phyloP scores from a whole-genome alignment of 2,113 vertebrate genomes.

The Mirounga angustirostris region DNA sequence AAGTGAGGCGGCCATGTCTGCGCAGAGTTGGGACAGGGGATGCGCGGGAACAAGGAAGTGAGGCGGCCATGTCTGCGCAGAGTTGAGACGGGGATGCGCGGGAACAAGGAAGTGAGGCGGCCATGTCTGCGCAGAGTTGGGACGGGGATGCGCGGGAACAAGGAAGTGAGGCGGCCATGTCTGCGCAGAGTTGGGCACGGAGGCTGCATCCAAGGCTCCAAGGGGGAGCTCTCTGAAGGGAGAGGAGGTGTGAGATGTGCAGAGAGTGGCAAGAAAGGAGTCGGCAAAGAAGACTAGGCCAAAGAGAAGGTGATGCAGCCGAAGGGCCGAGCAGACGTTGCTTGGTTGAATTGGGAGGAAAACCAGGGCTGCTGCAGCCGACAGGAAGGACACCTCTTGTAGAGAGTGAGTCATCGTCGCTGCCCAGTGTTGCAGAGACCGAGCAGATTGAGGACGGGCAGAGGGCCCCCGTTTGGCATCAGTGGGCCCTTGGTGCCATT shows the following conservation, averaged over 20 bases:
- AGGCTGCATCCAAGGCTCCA: not conserved
- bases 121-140: rapidly evolving
- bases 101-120: not conserved
- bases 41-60: rapidly evolving
- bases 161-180: rapidly evolving
- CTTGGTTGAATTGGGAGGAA: not conserved
- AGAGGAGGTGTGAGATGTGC: not conserved
- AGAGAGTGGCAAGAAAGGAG: not conserved
- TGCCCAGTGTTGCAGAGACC: not conserved
- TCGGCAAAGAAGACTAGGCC: not conserved
- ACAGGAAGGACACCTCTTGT: not conserved
- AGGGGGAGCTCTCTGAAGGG: too few relatives aligned
- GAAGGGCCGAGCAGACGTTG: not conserved
- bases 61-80: rapidly evolving
- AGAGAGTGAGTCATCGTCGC: not conserved
- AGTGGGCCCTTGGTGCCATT: not conserved
- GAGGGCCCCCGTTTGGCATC: not conserved
- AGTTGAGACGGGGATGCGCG: rapidly evolving
- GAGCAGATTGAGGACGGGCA: not conserved
- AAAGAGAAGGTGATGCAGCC: not conserved
- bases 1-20: rapidly evolving
- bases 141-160: rapidly evolving
- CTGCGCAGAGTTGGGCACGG: not conserved
- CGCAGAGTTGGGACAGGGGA: not conserved
- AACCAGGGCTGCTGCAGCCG: not conserved